Evolutionary conservation across 2,888 invertebrate genomes (phyloP), one percentile per base, ranked within the genome.

Genomic region (Acanthoscelides obtectus): DNA sequence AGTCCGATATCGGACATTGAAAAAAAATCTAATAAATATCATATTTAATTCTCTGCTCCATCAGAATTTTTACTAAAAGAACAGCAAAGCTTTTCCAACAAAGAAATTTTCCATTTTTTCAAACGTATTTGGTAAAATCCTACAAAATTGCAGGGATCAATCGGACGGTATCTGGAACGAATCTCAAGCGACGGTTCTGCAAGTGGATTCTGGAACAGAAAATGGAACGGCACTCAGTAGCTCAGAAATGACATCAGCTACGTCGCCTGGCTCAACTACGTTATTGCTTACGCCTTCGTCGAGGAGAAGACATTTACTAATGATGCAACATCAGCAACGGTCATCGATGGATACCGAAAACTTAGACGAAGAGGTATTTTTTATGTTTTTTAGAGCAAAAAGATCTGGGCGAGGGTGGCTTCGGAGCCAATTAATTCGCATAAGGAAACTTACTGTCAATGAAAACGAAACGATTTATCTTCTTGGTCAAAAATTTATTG

Each of bases 101-200:
- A n/a, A n/a, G n/a, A n/a, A n/a, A n/a, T n/a, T n/a, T n/a, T n/a
- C n/a, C n/a, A n/a, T n/a, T n/a, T n/a, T n/a, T n/a, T n/a, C n/a
- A n/a, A n/a, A n/a, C 45, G 4, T 70, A 0, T 68, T 66, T 27
- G n/a, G n/a, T n/a, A n/a, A n/a, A n/a, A 64, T 22, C 67, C 27
- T 67, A 20, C 70, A 21, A 69, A 4, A 25, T 25, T n/a, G 65
- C 68, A 87, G 93, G 81, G 95, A 95, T 83, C 94, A 94, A 84
- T 94, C 94, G 68, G 95, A 95, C 82, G 93, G 94, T 81, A 91
- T 94, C 81, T 95, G 95, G 94, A 95, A 95, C 85, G 95, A 95
- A 86, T 95, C 95, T 17, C 95, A 95, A 86, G 92, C 93, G 8
- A 95, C 94, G 0, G 93, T 95, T 20, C 87, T 94, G 63, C 93